A percentile compares a stretch with the other conserved stretches of the same genome.
These are phyloP conservation scores for Plutomurus gul DNA, from an alignment of 1,140 invertebrate genomes.

Conservation along the genomic window DNA sequence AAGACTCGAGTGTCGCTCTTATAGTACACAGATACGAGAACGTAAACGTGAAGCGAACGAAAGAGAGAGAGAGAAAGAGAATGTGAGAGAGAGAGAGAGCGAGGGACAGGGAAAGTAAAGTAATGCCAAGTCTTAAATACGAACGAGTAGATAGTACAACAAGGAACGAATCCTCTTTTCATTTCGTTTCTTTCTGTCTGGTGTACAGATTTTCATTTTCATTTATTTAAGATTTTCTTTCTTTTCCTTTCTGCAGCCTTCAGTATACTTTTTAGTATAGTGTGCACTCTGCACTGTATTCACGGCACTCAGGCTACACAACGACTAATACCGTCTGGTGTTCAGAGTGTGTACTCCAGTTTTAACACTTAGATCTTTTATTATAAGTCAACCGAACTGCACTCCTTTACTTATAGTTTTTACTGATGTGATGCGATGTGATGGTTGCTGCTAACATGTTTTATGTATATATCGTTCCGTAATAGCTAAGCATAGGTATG, in stretches of 20 bases:
- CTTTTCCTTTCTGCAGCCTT: too few species aligned
- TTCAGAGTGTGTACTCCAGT: conserved; percentile 4
- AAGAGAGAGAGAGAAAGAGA: neutral
- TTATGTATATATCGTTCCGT: neutral
- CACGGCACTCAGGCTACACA: too few species aligned
- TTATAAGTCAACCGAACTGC: conserved; percentile 18
- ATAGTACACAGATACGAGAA: neutral
- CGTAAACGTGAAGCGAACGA: too few species aligned
- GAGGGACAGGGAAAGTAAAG: neutral
- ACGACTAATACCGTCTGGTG: too few species aligned
- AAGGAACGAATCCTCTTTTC: conserved; percentile 7
- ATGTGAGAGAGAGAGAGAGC: neutral
- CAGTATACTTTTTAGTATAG: too few species aligned
- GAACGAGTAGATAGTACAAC: neutral
- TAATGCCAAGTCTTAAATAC: neutral
- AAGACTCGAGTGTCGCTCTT: neutral
- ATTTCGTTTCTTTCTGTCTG: neutral
- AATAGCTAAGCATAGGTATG: neutral
- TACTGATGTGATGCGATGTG: conserved; percentile 14
- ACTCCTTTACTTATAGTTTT: neutral
- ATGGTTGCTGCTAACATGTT: neutral
- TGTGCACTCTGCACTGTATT: too few species aligned
- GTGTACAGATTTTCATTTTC: conserved; percentile 24
- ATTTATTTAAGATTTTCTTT: conserved; percentile 17
- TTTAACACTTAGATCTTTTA: conserved; percentile 21